Evolutionary conservation across 1,140 invertebrate species (phyloP).

Genomic region (Tribolium castaneum): DNA sequence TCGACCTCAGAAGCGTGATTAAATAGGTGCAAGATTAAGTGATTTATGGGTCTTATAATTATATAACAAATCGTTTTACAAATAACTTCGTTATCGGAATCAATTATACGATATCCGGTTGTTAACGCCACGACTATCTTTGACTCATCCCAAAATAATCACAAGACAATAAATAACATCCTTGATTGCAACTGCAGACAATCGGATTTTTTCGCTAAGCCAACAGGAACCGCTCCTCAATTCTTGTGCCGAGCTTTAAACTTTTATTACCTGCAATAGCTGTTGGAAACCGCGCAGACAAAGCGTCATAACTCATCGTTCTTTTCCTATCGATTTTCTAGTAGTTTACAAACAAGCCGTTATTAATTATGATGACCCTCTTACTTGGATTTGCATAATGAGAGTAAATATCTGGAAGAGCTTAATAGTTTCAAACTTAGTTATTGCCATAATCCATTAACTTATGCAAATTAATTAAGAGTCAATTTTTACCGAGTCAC

Average conservation of each 20-base stretch:
- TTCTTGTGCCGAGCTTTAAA: neutral
- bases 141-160: neutral
- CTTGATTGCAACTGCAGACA: neutral
- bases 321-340: neutral
- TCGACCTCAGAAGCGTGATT: neutral
- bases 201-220: too few species aligned
- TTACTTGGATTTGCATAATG: neutral
- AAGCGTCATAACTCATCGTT: neutral
- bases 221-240: neutral
- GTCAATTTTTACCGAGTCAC: neutral
- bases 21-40: neutral
- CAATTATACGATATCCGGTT: conserved; percentile 10
- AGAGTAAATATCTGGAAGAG: neutral
- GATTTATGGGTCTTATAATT: conserved; percentile 3
- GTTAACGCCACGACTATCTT: conserved; percentile 7
- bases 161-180: neutral
- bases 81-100: conserved; percentile 1
- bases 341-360: neutral
- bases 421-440: neutral
- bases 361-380: neutral
- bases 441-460: neutral
- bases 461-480: neutral
- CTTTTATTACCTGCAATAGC: neutral
- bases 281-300: neutral
- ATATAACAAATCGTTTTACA: conserved; percentile 1